Evolutionary conservation across 2,888 invertebrate species (phyloP).

Genomic region (Silvanus unidentatus): DNA sequence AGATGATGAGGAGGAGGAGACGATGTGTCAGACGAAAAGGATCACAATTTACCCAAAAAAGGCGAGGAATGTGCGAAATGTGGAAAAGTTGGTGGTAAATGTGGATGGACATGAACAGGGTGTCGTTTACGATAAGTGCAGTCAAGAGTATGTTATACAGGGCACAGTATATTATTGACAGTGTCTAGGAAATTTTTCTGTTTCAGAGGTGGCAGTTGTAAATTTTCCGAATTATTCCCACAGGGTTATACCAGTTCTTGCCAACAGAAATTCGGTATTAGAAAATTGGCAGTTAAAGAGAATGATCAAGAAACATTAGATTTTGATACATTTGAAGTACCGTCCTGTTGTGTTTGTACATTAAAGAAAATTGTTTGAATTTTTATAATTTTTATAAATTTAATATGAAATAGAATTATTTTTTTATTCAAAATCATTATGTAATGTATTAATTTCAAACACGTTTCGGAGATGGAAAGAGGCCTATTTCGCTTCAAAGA

Average conservation of each 20-base stretch:
- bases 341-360: conserved; percentile 49
- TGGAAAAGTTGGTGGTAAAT: conserved; percentile 63
- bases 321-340: conserved; percentile 41
- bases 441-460: no score
- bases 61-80: conserved; percentile 52
- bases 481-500: no score
- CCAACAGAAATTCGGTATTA: conserved; percentile 51
- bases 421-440: no score
- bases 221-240: conserved; percentile 41
- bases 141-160: conserved; percentile 41
- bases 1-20: conserved; percentile 21
- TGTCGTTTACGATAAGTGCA: conserved; percentile 65
- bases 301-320: conserved; percentile 24
- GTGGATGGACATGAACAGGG: conserved; percentile 60
- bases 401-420: no score
- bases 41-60: conserved; percentile 56
- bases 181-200: no score
- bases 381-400: no score
- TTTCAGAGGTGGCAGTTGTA: conserved; percentile 23
- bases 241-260: conserved; percentile 51
- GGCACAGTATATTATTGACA: no score
- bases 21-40: conserved; percentile 35
- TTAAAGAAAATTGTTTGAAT: conserved; percentile 2
- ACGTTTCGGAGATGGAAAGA: no score
- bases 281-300: conserved; percentile 26